Base-by-base conservation (phyloP, 2,113 vertebrate species). In the Eulacestoma nigropectus region DNA sequence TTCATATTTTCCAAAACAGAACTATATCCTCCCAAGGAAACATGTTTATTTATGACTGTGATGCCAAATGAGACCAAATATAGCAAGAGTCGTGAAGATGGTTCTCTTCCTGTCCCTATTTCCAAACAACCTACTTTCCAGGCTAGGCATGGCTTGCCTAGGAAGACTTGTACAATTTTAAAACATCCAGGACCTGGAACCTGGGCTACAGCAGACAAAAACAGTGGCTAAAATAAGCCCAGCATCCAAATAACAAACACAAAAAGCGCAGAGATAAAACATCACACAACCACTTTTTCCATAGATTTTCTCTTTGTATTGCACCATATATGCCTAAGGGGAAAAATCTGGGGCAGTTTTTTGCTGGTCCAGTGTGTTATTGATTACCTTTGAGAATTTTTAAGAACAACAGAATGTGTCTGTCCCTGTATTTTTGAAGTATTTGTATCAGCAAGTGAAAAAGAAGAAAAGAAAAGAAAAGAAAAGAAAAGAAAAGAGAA, bases 41-140 rank as follows among this genome's bases (percentile, higher is more conserved):
- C 20, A 60, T 5, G 42, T 93, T 93, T 81, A 70, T 65, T 95
- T 82, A 84, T 37, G 30, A 75, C 74, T 72, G 16, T 21, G 57
- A 33, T 18, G 18, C 53, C 65, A 87, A 82, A 78, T 19, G 46
- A 91, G 42, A 37, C 47, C 65, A 81, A 82, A 82, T 84, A 87
- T n/a, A 76, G 77, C 39, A 85, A 72, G 23, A 87, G n/a, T 49
- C 0, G 18, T 35, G 42, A 81, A 87, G 85, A 75, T 8, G 5
- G 47, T 47, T 79, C 65, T 73, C 35, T 57, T 91, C 56, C 60
- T 87, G 77, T 41, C 57, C 56, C 41, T 55, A 49, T 95, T 91
- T 52, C 70, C 33, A 72, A 89, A 82, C 65, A 94, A 91, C 65
- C 53, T 87, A 85, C 62, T 93, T 96, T 91, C 73, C 55, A 88